phyloP scores from a whole-genome alignment of 1,140 invertebrate genomes.

The Zaprionus kolodkinae region DNA sequence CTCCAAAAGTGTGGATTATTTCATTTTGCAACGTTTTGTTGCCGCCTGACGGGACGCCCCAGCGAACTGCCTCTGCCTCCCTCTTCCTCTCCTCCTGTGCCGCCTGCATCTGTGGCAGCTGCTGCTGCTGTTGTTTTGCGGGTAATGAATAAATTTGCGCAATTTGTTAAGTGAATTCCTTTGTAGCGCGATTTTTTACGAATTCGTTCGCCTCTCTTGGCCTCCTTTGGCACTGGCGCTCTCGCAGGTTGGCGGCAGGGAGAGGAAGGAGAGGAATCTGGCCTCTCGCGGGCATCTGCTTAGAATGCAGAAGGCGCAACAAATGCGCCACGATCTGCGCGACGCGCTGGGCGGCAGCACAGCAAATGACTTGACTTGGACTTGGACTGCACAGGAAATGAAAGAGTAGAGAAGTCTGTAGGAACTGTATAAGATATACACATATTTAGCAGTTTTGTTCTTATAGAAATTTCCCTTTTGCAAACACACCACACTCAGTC shows the following conservation, averaged over 20 bases:
- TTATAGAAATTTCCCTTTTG: background rate
- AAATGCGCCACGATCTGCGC: slow-evolving; percentile 25
- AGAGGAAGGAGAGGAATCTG: background rate
- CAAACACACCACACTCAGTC: slow-evolving; percentile 16
- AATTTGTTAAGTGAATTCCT: slow-evolving; percentile 83
- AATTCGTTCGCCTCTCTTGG: slow-evolving; percentile 58
- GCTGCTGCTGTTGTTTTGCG: slow-evolving; percentile 62
- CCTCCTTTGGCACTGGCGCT: slow-evolving; percentile 50
- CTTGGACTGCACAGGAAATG: too few relatives aligned
- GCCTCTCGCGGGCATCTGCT: slow-evolving; percentile 25
- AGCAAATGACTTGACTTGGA: background rate
- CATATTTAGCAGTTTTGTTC: too few relatives aligned
- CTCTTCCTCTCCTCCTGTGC: background rate
- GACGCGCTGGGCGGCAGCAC: background rate
- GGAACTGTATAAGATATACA: too few relatives aligned
- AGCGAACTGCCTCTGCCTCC: background rate
- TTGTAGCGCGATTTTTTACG: slow-evolving; percentile 80
- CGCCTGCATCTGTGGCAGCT: slow-evolving; percentile 11
- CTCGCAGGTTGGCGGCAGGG: slow-evolving; percentile 7
- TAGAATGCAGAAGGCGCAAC: slow-evolving; percentile 51
- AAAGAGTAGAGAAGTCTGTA: too few relatives aligned
- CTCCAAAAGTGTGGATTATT: slow-evolving; percentile 79
- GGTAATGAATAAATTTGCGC: slow-evolving; percentile 83
- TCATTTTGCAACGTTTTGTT: slow-evolving; percentile 79
- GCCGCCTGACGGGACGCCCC: slow-evolving; percentile 40